These are phyloP conservation scores for Platerodrilus igneus DNA, from an alignment of 2,888 invertebrate species.

Conservation along the genomic window DNA sequence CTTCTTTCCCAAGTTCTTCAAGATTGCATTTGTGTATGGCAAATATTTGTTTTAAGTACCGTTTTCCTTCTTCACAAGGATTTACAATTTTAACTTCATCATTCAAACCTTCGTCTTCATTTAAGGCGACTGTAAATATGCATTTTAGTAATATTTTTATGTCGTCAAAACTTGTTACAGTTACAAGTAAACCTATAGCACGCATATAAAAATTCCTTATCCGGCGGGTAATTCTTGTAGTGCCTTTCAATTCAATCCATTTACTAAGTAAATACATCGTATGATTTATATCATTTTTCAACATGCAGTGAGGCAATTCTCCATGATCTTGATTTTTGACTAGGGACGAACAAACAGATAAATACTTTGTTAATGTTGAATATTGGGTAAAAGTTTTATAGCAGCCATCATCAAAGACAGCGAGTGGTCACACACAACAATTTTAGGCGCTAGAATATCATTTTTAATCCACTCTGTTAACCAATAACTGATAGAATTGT, in stretches of 20 bases:
- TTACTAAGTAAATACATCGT: conserved; percentile 1
- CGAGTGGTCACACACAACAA: conserved; percentile 2
- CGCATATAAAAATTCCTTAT: conserved; percentile 3
- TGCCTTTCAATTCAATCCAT: not conserved
- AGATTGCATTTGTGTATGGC: no score
- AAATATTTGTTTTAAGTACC: conserved; percentile 5
- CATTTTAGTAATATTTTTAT: not conserved
- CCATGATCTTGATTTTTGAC: not conserved
- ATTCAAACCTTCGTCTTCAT: conserved; percentile 5
- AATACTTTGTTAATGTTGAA: not conserved
- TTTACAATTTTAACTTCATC: not conserved
- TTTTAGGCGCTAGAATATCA: not conserved
- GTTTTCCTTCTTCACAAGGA: conserved; percentile 2
- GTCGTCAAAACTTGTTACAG: not conserved
- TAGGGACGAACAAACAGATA: not conserved
- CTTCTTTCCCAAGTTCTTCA: not conserved
- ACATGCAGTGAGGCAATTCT: not conserved
- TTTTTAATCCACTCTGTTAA: conserved; percentile 1
- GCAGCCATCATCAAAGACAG: conserved; percentile 3
- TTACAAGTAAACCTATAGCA: not conserved
- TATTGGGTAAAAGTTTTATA: conserved; percentile 4
- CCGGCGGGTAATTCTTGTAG: not conserved
- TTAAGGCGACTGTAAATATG: conserved; percentile 1
- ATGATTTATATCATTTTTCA: not conserved
- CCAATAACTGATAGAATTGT: conserved; percentile 1